Evolutionary conservation across 30 jellyfish, hydroid and myxozoan species (phyloP), one percentile per base, ranked within the genome.

Genomic region (Aurelia sp.): DNA sequence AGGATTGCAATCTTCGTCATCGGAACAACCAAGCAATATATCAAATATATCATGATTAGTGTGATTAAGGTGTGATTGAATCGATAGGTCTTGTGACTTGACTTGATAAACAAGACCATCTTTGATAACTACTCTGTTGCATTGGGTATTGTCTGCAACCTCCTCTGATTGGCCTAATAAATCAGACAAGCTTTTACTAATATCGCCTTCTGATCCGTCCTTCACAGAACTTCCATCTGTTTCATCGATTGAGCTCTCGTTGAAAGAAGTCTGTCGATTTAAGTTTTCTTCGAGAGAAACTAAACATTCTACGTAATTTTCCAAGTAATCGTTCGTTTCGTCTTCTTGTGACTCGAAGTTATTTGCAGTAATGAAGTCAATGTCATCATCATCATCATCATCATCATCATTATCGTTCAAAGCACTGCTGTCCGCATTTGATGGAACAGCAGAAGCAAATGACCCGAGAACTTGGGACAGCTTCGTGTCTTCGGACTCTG

Each of bases 251-350:
- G 69, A 59, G 69, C 35, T 59, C 35, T 59, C 69, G 15, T 59
- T 21, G 69, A 17, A n/a, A 21, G 24, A 59, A 3, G 69, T 59
- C 53, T 48, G 80, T 33, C 57, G 27, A 55, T 22, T 33, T 40
- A 33, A 5, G 20, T n/a, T 55, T 35, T 63, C 89, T 62, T 78
- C 89, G 63, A 61, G 53, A 4, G 78, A 47, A 47, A 78, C 72
- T 50, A 78, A 19, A 5, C 78, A 62, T 9, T 78, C 89, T 7
- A 78, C 89, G 62, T 78, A 78, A 63, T 78, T 48, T 15, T 62
- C 89, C 50, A 78, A 64, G 8, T 74, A 78, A 53, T 78, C 89
- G 21, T 64, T 78, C 38, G 50, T 40, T 12, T 78, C 80, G 0
- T 65, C 80, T n/a, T 58, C 77, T 3, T 13, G 51, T 17, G 30